These are phyloP conservation scores for Phylloscopus collybita DNA, from an alignment of 2,797 vertebrate species.

Conservation along the genomic window DNA sequence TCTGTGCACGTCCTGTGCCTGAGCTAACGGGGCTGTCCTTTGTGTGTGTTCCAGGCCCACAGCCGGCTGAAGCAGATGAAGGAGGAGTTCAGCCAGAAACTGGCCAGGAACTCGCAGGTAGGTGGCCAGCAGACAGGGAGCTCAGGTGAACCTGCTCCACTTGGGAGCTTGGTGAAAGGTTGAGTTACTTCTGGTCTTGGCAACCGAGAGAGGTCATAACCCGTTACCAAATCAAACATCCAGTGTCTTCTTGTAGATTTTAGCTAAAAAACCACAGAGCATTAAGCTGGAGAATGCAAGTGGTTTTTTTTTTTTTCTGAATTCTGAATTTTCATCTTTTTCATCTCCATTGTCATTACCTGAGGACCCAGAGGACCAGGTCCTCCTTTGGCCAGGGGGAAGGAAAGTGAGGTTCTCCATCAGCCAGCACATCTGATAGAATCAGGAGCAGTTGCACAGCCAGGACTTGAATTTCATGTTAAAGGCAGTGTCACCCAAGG, in stretches of 20 bases:
- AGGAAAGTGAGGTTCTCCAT: background rate
- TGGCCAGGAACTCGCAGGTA: conserved; percentile 88
- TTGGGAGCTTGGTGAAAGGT: background rate
- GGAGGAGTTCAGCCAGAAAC: conserved; percentile 87
- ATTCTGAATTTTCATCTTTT: background rate
- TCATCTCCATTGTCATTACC: background rate
- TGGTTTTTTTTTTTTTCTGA: background rate
- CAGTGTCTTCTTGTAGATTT: background rate
- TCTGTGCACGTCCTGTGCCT: conserved; percentile 75
- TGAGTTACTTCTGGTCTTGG: background rate
- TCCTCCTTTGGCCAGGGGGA: background rate
- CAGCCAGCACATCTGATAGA: background rate
- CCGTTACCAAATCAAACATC: background rate
- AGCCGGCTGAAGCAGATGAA: conserved; percentile 89
- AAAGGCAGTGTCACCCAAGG: background rate
- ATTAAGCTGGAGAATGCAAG: background rate
- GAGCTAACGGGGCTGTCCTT: conserved; percentile 77
- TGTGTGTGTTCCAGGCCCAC: conserved; percentile 84
- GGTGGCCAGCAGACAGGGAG: background rate
- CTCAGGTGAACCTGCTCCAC: background rate
- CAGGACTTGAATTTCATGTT: background rate
- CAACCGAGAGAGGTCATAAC: background rate
- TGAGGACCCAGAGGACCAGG: background rate
- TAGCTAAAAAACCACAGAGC: background rate
- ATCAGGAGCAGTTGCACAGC: background rate